A percentile compares a stretch with the other conserved stretches of the same genome.
Conservation (phyloP, 2,113 vertebrate genomes). For the Isurus oxyrinchus region DNA sequence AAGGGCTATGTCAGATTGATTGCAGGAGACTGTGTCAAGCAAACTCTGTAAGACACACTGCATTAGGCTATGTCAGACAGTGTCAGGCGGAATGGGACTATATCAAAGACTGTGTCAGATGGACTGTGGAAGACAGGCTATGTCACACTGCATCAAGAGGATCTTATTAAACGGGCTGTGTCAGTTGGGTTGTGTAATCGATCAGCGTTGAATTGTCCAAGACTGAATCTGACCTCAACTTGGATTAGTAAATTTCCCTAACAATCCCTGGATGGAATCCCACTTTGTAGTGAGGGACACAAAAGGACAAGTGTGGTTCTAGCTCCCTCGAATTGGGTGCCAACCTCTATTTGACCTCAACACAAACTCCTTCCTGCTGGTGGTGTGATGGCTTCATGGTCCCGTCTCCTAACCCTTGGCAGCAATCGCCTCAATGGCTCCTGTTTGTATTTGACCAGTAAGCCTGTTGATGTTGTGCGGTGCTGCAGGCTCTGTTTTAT, state of each 20-base stretch:
- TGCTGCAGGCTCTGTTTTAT: neutral
- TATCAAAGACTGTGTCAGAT: neutral
- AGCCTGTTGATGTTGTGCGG: too few species aligned
- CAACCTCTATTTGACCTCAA: neutral
- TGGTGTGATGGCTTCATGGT: too few species aligned
- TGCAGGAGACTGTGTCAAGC: neutral
- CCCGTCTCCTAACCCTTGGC: too few species aligned
- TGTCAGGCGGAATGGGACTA: neutral
- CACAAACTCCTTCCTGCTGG: neutral
- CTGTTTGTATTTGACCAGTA: too few species aligned
- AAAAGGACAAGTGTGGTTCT: neutral
- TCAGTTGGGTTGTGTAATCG: neutral
- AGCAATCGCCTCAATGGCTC: too few species aligned
- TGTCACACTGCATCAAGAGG: neutral
- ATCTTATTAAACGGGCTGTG: neutral
- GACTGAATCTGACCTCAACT: neutral
- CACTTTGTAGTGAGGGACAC: too few species aligned
- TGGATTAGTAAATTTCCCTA: neutral
- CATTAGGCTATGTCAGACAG: neutral
- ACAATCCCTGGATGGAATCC: neutral
- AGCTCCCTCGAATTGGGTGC: neutral
- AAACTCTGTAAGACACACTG: neutral
- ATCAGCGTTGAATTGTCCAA: neutral
- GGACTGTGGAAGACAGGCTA: neutral
- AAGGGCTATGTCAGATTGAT: neutral